Base-by-base conservation (phyloP, 2,113 vertebrate genomes). In the Saimiri boliviensis region DNA sequence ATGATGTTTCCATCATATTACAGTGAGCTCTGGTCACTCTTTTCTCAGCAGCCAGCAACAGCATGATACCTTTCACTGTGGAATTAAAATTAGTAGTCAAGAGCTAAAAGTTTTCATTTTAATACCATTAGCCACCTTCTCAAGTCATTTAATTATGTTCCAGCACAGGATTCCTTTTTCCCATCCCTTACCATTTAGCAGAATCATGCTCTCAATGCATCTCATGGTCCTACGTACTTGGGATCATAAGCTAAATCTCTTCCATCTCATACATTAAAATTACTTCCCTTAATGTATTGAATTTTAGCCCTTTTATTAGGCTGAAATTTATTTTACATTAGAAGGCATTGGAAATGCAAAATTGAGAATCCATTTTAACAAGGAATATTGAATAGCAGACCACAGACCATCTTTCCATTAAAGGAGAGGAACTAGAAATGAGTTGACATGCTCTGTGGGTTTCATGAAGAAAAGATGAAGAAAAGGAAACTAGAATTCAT, bases 281-380 rank as follows among this genome's bases (percentile, higher is more conserved):
- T 52, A 23, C 60, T 80, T 89, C 27, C 9, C 40, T 66, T 47
- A 49, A 81, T 88, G n/a, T 84, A 86, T 25, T 73, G 52, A 49
- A 91, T 82, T 56, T 81, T 42, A 87, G 63, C 9, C 66, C 49
- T 86, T 88, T 94, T 56, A 60, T 37, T 42, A 45, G 58, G 17
- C 27, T 77, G 74, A 77, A 77, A 77, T 77, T 47, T 77, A 77
- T 77, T 77, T 47, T 82, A 60, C 68, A 49, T 60, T 77, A 86
- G 86, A 66, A 95, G 35, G 79, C 8, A 37, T 35, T 77, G 45
- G 58, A 73, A 91, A 95, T 73, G 13, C 82, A 93, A 86, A 95
- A 40, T 21, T 21, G 40, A 27, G 13, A 77, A 73, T 93, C 40
- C 63, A 10, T 76, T 94, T 94, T 86, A 58, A 68, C 68, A 74